A percentile compares a stretch with the other conserved stretches of the same genome.
These are phyloP conservation scores for Andrena praecox DNA, from an alignment of 2,888 invertebrate species.

Conservation along the genomic window DNA sequence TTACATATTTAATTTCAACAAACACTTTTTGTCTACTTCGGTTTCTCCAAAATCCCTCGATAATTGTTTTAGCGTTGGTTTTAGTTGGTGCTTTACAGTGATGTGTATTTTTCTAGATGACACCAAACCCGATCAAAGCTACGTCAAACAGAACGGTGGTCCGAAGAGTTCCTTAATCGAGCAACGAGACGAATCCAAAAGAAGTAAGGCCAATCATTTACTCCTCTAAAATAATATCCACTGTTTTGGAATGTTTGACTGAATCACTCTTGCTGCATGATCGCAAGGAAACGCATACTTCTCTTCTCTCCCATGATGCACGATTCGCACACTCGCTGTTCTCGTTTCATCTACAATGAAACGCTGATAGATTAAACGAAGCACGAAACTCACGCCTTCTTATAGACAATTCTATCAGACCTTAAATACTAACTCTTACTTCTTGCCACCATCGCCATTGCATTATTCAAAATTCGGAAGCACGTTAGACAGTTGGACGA, in stretches of 20 bases:
- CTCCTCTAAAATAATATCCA: neutral
- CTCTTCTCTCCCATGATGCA: constrained; percentile 36
- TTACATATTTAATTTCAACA: no score
- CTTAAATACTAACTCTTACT: neutral
- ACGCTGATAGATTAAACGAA: neutral
- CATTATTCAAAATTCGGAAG: neutral
- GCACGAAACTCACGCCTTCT: neutral
- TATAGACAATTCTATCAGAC: neutral
- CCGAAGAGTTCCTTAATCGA: constrained; percentile 70
- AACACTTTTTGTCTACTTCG: no score
- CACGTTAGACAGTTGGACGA: neutral
- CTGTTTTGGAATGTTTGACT: constrained; percentile 58
- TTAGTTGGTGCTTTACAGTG: neutral
- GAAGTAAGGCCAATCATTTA: constrained; percentile 68
- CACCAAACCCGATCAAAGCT: constrained; percentile 75
- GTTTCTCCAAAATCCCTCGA: no score
- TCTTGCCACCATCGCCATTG: neutral
- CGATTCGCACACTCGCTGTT: constrained; percentile 26
- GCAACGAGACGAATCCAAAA: constrained; percentile 60
- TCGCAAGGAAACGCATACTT: constrained; percentile 24
- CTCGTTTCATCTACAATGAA: neutral
- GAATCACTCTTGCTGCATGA: constrained; percentile 69
- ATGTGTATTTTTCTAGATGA: constrained; percentile 78
- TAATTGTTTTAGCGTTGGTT: no score
- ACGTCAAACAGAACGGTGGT: constrained; percentile 80